These are phyloP conservation scores for Grallaria varia DNA, from an alignment of 2,113 vertebrate species.

Conservation along the genomic window DNA sequence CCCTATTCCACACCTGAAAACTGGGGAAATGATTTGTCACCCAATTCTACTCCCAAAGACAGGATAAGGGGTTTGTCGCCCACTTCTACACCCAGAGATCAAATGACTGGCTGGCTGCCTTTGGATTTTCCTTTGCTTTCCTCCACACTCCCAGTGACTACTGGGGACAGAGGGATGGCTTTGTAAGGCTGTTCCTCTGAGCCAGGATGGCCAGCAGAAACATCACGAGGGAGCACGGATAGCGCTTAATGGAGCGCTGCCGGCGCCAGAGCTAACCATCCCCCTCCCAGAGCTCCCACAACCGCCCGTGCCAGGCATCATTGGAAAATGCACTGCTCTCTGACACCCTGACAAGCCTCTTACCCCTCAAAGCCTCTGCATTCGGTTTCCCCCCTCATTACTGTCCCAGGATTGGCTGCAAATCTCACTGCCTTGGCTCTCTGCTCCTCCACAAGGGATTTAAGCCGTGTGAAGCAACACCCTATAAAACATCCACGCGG, in stretches of 20 bases:
- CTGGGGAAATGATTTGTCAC: neutral
- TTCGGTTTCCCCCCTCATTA: neutral
- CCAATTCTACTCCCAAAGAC: neutral
- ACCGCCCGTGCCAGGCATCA: fast-evolving
- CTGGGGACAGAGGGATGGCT: neutral
- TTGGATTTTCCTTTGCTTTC: neutral
- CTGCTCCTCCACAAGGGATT: neutral
- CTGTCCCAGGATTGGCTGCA: neutral
- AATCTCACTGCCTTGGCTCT: neutral
- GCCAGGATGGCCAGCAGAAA: neutral
- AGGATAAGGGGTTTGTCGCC: neutral
- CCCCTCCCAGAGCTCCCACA: fast-evolving
- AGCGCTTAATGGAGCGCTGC: neutral
- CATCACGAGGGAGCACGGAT: neutral
- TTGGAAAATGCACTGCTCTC: neutral
- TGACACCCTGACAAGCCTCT: neutral
- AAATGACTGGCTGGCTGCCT: fast-evolving
- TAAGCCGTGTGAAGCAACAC: neutral
- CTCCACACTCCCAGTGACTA: fast-evolving
- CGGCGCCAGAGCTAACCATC: fast-evolving
- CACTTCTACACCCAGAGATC: fast-evolving
- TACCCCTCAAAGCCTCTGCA: neutral
- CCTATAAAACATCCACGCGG: neutral
- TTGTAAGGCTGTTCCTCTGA: neutral
- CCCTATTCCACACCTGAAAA: neutral